Conservation (phyloP, 2,888 invertebrate species). For the Pyralis farinalis region DNA sequence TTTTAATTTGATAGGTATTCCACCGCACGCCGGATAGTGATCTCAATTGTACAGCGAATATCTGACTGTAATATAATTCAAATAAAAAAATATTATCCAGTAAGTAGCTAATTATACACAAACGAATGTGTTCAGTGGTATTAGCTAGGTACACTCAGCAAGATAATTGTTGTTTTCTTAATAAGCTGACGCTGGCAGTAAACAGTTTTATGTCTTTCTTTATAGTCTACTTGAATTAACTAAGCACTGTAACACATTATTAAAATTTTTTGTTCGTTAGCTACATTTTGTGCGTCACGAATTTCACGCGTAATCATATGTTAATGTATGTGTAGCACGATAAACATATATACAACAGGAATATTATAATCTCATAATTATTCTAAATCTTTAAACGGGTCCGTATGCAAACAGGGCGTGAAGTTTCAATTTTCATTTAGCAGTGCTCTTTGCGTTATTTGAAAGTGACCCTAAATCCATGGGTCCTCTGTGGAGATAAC, state of each 20-base stretch:
- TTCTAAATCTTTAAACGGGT: conserved; percentile 64
- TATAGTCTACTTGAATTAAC: conserved; percentile 55
- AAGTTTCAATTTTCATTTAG: conserved; percentile 60
- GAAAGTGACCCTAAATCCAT: conserved; percentile 61
- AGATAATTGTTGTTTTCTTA: conserved; percentile 41
- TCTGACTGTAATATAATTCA: conserved; percentile 31
- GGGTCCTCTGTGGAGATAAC: conserved; percentile 64
- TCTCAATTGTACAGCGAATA: no score
- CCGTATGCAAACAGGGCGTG: conserved; percentile 54
- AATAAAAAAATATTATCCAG: conserved; percentile 29
- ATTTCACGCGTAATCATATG: conserved; percentile 50
- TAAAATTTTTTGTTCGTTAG: conserved; percentile 49
- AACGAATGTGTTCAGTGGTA: conserved; percentile 27
- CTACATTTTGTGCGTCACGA: conserved; percentile 40
- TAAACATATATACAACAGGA: conserved; percentile 52
- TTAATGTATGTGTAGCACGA: conserved; percentile 46
- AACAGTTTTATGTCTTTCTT: conserved; percentile 55
- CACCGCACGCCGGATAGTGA: no score
- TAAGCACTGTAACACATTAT: conserved; percentile 54
- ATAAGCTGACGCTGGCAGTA: conserved; percentile 46
- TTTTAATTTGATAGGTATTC: no score
- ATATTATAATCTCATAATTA: conserved; percentile 55
- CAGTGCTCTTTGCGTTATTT: conserved; percentile 46
- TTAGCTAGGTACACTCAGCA: conserved; percentile 26
- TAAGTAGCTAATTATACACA: conserved; percentile 34